A percentile compares a stretch with the other conserved stretches of the same genome.
Conservation (phyloP, 2,113 vertebrate species). For the Montifringilla adamsi region DNA sequence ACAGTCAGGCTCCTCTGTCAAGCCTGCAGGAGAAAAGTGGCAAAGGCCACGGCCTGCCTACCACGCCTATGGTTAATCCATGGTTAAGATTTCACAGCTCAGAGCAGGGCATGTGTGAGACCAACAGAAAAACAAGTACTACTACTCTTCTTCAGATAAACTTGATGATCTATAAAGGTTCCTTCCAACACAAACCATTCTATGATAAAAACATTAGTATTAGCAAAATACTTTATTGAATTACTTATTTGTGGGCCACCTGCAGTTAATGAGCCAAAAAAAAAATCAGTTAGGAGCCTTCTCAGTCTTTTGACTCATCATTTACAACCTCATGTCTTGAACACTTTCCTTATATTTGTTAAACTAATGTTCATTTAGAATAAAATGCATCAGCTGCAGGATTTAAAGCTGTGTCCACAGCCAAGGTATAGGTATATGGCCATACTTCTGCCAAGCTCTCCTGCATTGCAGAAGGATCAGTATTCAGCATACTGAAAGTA, state of each 20-base stretch:
- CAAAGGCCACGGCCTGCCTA: neutral
- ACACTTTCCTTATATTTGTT: neutral
- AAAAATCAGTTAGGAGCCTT: neutral
- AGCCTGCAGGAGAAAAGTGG: neutral
- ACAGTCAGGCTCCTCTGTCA: rapidly evolving
- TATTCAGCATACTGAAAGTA: neutral
- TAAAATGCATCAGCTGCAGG: neutral
- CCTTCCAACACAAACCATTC: neutral
- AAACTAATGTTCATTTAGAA: neutral
- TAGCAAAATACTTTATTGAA: neutral
- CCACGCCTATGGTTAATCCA: rapidly evolving
- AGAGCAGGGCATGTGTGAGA: neutral
- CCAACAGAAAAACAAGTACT: neutral
- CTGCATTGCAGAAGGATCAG: neutral
- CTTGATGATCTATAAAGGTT: neutral
- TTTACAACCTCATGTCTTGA: neutral
- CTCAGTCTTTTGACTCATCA: neutral
- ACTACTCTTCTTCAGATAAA: neutral
- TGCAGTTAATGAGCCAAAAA: neutral
- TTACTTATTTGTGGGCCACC: neutral
- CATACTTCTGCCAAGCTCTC: neutral
- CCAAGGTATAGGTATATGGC: neutral
- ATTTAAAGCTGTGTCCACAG: neutral
- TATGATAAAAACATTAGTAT: neutral
- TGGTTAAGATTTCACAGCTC: neutral